Percentiles rank a stretch among this genome's conserved stretches.
Evolutionary conservation across 2,797 vertebrate genomes (phyloP).

Genomic region (Acipenser ruthenus): DNA sequence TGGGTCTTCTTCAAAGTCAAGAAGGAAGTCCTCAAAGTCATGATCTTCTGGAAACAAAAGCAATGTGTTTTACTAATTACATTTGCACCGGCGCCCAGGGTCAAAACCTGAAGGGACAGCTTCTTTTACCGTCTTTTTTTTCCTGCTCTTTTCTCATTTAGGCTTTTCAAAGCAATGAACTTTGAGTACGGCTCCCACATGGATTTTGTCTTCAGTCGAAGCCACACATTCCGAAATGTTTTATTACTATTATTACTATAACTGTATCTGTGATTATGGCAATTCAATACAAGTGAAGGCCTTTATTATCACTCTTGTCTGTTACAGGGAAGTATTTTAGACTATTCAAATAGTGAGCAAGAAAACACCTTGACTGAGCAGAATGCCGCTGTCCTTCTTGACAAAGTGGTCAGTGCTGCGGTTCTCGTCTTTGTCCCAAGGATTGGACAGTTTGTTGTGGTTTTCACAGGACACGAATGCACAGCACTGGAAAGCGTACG

Average conservation of each 20-base stretch:
- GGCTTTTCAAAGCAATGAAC: too few relatives aligned
- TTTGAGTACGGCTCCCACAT: too few relatives aligned
- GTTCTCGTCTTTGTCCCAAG: conserved; percentile 68
- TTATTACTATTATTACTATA: too few relatives aligned
- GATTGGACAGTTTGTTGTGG: conserved; percentile 52
- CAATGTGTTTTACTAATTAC: not conserved
- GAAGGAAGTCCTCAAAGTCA: conserved; percentile 76
- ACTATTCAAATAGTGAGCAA: not conserved
- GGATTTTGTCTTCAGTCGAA: too few relatives aligned
- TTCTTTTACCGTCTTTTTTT: too few relatives aligned
- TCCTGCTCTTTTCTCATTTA: too few relatives aligned
- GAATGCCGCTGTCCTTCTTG: conserved; percentile 54
- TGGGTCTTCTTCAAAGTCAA: conserved; percentile 79
- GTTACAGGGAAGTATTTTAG: not conserved
- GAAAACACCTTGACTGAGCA: conserved; percentile 67
- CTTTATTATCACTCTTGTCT: too few relatives aligned
- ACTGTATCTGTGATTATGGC: too few relatives aligned
- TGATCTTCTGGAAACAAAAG: conserved; percentile 61
- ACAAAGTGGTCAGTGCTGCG: conserved; percentile 52
- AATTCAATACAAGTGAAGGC: too few relatives aligned
- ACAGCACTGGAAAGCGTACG: conserved; percentile 89
- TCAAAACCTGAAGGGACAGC: too few relatives aligned
- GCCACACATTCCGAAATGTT: too few relatives aligned
- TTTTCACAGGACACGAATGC: conserved; percentile 75
- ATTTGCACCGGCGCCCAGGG: too few relatives aligned